These are phyloP conservation scores for Argya squamiceps DNA, from an alignment of 2,797 vertebrate species.

Conservation along the genomic window DNA sequence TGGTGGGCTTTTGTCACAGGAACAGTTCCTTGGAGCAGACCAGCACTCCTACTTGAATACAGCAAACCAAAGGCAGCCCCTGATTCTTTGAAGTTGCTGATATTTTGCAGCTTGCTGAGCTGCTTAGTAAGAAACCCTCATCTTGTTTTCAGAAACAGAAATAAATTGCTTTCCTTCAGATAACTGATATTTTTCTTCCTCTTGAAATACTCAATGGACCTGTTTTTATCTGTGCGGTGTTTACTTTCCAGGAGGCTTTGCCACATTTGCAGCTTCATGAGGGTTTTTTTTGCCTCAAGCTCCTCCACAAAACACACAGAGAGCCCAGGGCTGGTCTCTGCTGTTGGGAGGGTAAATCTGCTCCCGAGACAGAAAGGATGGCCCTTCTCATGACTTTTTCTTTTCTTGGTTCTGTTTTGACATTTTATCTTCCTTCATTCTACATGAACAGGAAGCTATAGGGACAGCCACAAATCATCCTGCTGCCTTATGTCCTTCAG, in stretches of 20 bases:
- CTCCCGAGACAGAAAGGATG: background rate
- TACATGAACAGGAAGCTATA: conserved; percentile 16
- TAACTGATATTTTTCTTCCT: conserved; percentile 33
- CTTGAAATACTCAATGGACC: conserved; percentile 6
- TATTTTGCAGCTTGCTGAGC: background rate
- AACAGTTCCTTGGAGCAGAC: background rate
- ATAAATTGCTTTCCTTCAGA: conserved; percentile 47
- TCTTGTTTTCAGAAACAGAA: conserved; percentile 46
- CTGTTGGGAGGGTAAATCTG: background rate
- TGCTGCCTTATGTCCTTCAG: background rate
- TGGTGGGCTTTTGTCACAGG: background rate
- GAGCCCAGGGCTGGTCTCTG: background rate
- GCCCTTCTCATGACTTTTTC: background rate
- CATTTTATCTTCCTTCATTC: conserved; percentile 2
- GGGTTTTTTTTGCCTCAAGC: background rate
- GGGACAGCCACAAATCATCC: background rate
- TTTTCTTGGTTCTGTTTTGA: conserved; percentile 20
- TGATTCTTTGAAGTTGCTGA: background rate
- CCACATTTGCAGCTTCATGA: background rate
- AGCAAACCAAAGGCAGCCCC: background rate
- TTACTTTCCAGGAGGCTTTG: conserved; percentile 27
- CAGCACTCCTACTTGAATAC: background rate
- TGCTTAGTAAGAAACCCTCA: background rate
- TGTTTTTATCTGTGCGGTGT: background rate
- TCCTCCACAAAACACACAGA: conserved; percentile 1